Evolutionary conservation across 2,113 vertebrate species (phyloP).

Genomic region (Prinia subflava): DNA sequence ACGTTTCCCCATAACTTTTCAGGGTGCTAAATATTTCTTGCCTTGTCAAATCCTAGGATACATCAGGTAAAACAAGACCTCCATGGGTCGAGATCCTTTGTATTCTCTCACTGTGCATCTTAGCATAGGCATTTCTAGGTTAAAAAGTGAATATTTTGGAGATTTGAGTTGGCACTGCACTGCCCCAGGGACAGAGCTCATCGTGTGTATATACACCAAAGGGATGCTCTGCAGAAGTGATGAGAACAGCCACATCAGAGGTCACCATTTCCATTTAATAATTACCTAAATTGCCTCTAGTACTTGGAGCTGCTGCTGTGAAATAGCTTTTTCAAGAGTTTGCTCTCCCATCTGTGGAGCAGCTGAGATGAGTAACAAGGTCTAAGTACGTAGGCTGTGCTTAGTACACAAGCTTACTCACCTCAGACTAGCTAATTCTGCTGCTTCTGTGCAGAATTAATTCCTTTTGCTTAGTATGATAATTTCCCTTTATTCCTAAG

Average conservation of each 20-base stretch:
- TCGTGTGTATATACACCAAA: neutral
- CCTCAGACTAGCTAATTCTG: neutral
- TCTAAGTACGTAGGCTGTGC: neutral
- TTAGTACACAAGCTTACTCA: neutral
- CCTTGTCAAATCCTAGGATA: neutral
- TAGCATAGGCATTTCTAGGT: neutral
- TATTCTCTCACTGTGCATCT: neutral
- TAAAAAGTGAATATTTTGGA: neutral
- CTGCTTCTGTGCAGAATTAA: neutral
- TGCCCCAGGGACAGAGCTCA: neutral
- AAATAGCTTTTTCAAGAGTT: neutral
- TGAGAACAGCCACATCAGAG: neutral
- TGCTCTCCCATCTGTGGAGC: neutral
- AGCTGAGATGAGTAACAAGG: conserved; percentile 4
- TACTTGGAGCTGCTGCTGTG: neutral
- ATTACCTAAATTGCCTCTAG: neutral
- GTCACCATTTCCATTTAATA: neutral
- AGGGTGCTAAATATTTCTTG: neutral
- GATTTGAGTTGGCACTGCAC: neutral
- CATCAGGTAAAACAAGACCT: neutral
- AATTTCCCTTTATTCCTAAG: neutral
- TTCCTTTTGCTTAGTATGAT: neutral
- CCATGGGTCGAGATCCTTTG: neutral
- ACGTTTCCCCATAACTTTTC: neutral
- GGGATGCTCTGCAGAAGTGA: neutral